Evolutionary conservation across 1,140 invertebrate species (phyloP).

Genomic region (Drosophila serrata): DNA sequence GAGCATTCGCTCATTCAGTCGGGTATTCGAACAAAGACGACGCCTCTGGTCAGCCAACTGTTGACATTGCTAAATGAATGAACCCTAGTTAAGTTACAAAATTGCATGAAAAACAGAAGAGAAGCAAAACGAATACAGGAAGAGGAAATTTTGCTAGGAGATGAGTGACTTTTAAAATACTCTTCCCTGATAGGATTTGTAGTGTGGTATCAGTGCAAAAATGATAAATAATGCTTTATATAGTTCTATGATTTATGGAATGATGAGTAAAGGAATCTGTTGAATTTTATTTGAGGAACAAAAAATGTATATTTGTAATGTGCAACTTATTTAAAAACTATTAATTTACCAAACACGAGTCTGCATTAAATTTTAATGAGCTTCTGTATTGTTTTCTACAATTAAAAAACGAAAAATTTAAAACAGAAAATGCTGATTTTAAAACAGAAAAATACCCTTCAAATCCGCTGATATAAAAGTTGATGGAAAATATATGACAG

Average conservation of each 20-base stretch:
- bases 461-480: not conserved
- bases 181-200: conserved; percentile 7
- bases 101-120: conserved; percentile 51
- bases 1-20: conserved; percentile 46
- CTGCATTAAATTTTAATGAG: too few species aligned
- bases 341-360: not conserved
- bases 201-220: not conserved
- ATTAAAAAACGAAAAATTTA: too few species aligned
- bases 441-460: not conserved
- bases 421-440: not conserved
- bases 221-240: too few species aligned
- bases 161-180: conserved; percentile 22
- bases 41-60: conserved; percentile 79
- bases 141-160: conserved; percentile 18
- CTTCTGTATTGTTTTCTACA: not conserved
- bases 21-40: conserved; percentile 64
- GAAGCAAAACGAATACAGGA: conserved; percentile 37
- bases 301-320: not conserved
- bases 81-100: conserved; percentile 79
- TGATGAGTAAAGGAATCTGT: too few species aligned
- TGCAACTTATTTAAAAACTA: not conserved
- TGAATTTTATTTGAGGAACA: not conserved
- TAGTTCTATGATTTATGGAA: not conserved
- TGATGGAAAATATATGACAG: conserved; percentile 22
- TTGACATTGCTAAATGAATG: conserved; percentile 84